Conservation (phyloP, 2,113 vertebrate genomes). For the Limnothrissa miodon region DNA sequence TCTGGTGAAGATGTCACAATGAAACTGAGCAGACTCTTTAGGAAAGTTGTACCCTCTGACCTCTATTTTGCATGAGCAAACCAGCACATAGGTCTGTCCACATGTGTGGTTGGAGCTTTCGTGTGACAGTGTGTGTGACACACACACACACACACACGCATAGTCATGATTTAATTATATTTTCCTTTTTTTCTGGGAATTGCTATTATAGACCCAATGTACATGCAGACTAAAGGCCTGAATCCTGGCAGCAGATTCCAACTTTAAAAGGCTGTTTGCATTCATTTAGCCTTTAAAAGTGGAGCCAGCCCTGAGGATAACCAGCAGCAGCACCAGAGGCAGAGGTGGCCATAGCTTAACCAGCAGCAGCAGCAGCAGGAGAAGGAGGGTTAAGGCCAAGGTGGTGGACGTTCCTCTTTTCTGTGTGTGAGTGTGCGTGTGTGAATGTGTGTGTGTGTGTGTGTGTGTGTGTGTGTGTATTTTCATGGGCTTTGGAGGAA, state of each 20-base stretch:
- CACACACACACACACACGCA: no score
- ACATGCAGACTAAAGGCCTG: not conserved
- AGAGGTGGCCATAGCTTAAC: no score
- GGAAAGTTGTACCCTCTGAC: not conserved
- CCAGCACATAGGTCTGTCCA: not conserved
- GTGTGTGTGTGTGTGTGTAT: slow-evolving; percentile 34
- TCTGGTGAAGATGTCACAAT: not conserved
- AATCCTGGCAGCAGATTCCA: not conserved
- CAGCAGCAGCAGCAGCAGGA: slow-evolving; percentile 39
- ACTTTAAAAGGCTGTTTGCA: not conserved
- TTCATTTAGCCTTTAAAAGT: not conserved
- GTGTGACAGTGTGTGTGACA: not conserved
- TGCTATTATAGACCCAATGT: not conserved
- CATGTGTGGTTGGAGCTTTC: not conserved
- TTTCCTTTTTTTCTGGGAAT: not conserved
- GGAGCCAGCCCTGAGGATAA: not conserved
- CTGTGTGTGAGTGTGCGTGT: not conserved
- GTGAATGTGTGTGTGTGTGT: no score
- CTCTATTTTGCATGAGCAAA: not conserved
- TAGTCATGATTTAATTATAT: not conserved
- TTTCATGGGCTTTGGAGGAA: slow-evolving; percentile 65
- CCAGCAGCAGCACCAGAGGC: not conserved
- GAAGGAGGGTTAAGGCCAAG: slow-evolving; percentile 54
- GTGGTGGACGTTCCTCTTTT: slow-evolving; percentile 45
- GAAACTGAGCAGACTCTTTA: not conserved